Evolutionary conservation across 2,113 vertebrate genomes (phyloP).

Genomic region (Pseudopodoces humilis): DNA sequence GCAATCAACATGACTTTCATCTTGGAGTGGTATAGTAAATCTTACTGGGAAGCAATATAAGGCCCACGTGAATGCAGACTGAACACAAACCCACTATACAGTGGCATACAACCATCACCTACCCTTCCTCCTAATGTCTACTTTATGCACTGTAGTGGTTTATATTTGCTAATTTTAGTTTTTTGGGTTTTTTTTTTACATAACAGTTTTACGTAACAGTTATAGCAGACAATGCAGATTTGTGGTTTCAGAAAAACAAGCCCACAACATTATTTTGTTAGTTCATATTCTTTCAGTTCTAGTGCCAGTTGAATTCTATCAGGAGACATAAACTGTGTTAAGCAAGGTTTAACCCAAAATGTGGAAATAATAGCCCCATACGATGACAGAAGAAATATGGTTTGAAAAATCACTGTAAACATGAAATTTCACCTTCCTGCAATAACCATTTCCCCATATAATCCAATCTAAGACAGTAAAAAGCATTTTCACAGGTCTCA

Average conservation of each 20-base stretch:
- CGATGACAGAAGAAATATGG: neutral
- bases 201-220: neutral
- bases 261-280: neutral
- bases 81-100: rapidly evolving
- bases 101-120: neutral
- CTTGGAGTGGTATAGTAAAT: neutral
- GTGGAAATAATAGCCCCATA: neutral
- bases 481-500: slow-evolving; percentile 30
- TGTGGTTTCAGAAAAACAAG: neutral
- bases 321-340: neutral
- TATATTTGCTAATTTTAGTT: no score
- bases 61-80: neutral
- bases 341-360: neutral
- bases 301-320: neutral
- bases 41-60: neutral
- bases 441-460: neutral
- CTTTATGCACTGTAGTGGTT: neutral
- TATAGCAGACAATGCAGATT: neutral
- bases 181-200: no score
- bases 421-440: slow-evolving; percentile 3
- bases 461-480: neutral
- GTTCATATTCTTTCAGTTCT: neutral
- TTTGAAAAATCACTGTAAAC: slow-evolving; percentile 19
- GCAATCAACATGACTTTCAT: neutral
- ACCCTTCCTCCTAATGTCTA: neutral